Percentiles rank a stretch among this genome's conserved stretches.
Evolutionary conservation across 2,888 invertebrate genomes (phyloP).

Genomic region (Latrodectus hesperus): DNA sequence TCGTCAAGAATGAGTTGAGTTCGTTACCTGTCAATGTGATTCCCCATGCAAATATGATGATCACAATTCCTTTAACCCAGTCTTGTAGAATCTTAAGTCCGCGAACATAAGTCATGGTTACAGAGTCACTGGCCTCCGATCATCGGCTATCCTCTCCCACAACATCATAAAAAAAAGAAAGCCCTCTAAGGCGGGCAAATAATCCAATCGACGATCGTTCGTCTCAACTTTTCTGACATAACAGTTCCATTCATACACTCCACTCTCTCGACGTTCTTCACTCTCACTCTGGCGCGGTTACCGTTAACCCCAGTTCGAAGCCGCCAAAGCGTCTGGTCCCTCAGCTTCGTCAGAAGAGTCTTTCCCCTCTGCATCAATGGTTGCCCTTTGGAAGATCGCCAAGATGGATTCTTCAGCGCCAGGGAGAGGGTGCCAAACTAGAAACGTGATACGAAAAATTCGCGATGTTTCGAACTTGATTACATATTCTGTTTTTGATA

Average conservation of each 20-base stretch:
- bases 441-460: too few species aligned
- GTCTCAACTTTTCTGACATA: conserved; percentile 22
- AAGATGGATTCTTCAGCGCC: conserved; percentile 21
- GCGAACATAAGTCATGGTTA: conserved; percentile 28
- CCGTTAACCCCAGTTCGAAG: conserved; percentile 34
- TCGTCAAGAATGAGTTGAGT: neutral
- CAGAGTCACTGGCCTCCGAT: conserved; percentile 31
- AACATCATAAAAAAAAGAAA: conserved; percentile 23
- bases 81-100: conserved; percentile 8
- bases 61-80: conserved; percentile 47
- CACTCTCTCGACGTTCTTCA: neutral
- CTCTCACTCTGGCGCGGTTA: conserved; percentile 6
- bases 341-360: neutral
- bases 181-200: conserved; percentile 12
- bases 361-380: neutral
- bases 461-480: too few species aligned
- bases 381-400: conserved; percentile 44
- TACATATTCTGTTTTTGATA: too few species aligned
- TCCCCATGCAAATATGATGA: conserved; percentile 45
- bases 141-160: conserved; percentile 13
- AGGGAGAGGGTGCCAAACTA: conserved; percentile 5
- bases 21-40: conserved; percentile 48
- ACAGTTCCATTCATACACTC: conserved; percentile 12
- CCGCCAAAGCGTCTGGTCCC: conserved; percentile 21
- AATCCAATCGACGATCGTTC: conserved; percentile 35